phyloP scores from a whole-genome alignment of 2,888 invertebrate species.

The Liopterus haemorrhoidalis region DNA sequence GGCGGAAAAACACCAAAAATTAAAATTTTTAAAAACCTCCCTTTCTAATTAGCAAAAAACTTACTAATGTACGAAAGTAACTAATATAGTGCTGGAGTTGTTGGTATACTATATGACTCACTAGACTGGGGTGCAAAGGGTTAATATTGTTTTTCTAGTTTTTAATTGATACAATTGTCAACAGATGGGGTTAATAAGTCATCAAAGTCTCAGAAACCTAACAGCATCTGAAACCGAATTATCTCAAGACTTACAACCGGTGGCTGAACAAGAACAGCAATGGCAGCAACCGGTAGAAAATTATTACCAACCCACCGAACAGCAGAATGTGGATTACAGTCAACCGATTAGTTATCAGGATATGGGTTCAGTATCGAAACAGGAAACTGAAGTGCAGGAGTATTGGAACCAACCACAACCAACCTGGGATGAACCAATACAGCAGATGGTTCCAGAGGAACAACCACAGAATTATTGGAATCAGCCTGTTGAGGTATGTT shows the following conservation, averaged over 20 bases:
- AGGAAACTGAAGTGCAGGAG: slow-evolving; percentile 32
- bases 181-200: slow-evolving; percentile 35
- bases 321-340: slow-evolving; percentile 32
- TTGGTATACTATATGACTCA: too few relatives aligned
- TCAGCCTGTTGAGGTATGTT: slow-evolving; percentile 4
- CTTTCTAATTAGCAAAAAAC: too few relatives aligned
- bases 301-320: slow-evolving; percentile 38
- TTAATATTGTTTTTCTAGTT: not conserved
- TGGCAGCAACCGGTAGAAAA: slow-evolving; percentile 36
- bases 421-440: slow-evolving; percentile 16
- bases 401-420: slow-evolving; percentile 25
- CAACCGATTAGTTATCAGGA: slow-evolving; percentile 27
- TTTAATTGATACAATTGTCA: slow-evolving; percentile 8
- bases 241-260: slow-evolving; percentile 34
- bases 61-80: too few relatives aligned
- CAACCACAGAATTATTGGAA: slow-evolving; percentile 20
- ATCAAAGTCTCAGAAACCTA: slow-evolving; percentile 32
- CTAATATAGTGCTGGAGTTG: too few relatives aligned
- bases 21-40: too few relatives aligned
- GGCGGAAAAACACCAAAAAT: too few relatives aligned
- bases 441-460: too few relatives aligned
- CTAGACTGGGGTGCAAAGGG: not conserved
- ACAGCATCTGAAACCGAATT: slow-evolving; percentile 21
- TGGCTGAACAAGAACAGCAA: slow-evolving; percentile 32
- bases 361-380: slow-evolving; percentile 27